Evolutionary conservation across 2,888 invertebrate species (phyloP).

Genomic region (Chymomyza procnemis): DNA sequence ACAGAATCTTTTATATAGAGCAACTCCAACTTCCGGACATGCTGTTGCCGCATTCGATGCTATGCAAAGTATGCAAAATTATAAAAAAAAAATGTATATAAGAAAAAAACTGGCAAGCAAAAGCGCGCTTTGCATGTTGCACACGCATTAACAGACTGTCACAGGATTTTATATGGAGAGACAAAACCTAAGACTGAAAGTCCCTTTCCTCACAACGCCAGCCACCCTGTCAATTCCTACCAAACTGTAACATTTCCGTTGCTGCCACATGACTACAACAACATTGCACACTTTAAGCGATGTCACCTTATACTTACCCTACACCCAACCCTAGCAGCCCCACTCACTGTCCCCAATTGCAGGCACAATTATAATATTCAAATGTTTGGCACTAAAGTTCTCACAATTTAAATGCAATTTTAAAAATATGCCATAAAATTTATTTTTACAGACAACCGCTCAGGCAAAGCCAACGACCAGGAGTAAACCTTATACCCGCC

Average conservation of each 20-base stretch:
- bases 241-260: neutral
- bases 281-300: neutral
- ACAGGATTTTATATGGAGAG: constrained; percentile 30
- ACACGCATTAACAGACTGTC: constrained; percentile 21
- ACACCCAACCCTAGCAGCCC: neutral
- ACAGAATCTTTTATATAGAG: constrained; percentile 21
- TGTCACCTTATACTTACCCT: neutral
- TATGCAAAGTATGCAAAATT: neutral
- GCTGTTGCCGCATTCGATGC: neutral
- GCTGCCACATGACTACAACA: neutral
- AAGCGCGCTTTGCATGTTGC: constrained; percentile 42
- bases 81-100: constrained; percentile 9
- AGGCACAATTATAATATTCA: constrained; percentile 61
- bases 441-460: constrained; percentile 20
- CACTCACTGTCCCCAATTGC: neutral
- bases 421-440: constrained; percentile 59
- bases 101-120: constrained; percentile 19
- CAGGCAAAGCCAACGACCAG: neutral
- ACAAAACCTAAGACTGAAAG: constrained; percentile 36
- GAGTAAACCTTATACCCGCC: neutral
- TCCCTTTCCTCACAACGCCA: neutral
- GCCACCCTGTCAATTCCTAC: neutral
- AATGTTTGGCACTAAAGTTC: constrained; percentile 48
- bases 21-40: neutral
- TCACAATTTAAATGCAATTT: constrained; percentile 65